These are phyloP conservation scores for Enteromius viviparus DNA, from an alignment of 2,797 vertebrate genomes.

Conservation along the genomic window DNA sequence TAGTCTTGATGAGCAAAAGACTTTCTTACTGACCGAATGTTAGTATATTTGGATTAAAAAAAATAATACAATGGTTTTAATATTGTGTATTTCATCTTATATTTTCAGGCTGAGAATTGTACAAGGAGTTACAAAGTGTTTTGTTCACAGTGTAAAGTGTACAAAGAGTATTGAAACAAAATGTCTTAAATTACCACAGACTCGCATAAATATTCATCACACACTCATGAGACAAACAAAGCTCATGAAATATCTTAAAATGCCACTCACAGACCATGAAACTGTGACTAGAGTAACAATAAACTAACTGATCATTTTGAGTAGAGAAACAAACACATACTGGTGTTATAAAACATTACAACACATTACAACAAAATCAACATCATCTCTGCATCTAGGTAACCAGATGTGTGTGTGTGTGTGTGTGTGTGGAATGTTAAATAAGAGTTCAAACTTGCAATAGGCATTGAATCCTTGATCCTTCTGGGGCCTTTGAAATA, in stretches of 20 bases:
- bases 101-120: not conserved
- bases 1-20: no score
- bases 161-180: not conserved
- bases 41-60: not conserved
- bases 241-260: not conserved
- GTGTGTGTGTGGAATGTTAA: not conserved
- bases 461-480: not conserved
- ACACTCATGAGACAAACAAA: not conserved
- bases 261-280: not conserved
- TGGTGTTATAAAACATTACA: not conserved
- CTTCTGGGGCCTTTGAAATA: not conserved
- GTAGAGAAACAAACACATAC: not conserved
- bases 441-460: not conserved
- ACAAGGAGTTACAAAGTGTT: not conserved
- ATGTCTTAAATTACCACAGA: not conserved
- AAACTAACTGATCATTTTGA: not conserved
- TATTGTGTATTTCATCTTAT: not conserved
- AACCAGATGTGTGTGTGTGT: no score
- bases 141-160: no score
- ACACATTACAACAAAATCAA: no score
- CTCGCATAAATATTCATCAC: not conserved
- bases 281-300: not conserved
- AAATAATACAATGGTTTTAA: not conserved
- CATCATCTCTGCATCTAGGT: no score
- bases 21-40: not conserved